phyloP scores from a whole-genome alignment of 2,888 invertebrate species.

The Parapristionchus giblindavisi region DNA sequence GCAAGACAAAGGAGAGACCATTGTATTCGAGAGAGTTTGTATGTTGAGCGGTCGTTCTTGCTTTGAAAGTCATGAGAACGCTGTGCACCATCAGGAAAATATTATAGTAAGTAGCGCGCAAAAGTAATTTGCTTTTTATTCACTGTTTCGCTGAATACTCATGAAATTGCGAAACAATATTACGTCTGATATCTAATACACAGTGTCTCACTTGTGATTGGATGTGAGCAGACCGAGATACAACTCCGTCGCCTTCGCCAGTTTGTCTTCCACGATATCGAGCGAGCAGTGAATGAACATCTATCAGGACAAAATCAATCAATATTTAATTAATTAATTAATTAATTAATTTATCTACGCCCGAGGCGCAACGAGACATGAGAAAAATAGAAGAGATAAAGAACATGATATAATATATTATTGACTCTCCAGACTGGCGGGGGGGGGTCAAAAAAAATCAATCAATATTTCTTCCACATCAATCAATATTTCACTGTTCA shows the following conservation, averaged over 20 bases:
- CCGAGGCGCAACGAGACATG: not conserved
- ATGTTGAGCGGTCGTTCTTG: no score
- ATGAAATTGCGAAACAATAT: not conserved
- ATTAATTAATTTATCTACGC: not conserved
- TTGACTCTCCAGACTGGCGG: not conserved
- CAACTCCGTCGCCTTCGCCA: conserved; percentile 51
- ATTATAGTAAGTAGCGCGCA: no score
- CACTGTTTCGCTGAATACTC: no score
- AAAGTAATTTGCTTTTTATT: no score
- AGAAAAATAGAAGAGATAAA: not conserved
- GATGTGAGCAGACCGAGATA: conserved; percentile 55
- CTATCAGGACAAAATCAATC: conserved; percentile 35
- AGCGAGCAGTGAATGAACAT: conserved; percentile 62
- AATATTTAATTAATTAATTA: not conserved
- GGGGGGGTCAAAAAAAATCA: not conserved
- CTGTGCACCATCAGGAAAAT: no score
- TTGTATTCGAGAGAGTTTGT: no score
- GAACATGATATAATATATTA: not conserved
- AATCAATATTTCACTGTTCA: no score
- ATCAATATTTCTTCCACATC: not conserved
- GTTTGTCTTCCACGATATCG: conserved; percentile 64
- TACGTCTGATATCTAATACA: conserved; percentile 40
- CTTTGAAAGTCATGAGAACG: no score
- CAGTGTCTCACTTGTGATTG: conserved; percentile 52
- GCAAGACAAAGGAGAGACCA: no score